Evolutionary conservation across 2,797 vertebrate genomes (phyloP), one percentile per base, ranked within the genome.

Genomic region (Platalea minor): DNA sequence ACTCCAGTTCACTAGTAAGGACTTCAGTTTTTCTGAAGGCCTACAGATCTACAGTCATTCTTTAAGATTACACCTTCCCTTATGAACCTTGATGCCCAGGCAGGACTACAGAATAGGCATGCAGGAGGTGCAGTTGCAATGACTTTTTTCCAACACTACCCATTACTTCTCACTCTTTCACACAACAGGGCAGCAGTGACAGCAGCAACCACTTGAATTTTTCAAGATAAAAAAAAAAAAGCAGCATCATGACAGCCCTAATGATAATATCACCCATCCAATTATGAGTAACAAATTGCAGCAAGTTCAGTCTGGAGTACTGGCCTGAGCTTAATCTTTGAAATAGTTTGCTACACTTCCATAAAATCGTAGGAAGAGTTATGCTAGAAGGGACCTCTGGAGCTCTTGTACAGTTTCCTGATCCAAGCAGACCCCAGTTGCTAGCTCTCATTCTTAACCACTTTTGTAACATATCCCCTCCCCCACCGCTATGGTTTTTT

Each of bases 401-500:
- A 79, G 33, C 17, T 54, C 29, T 50, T 48, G 17, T 28, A 48
- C 10, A 50, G 26, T 54, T 3, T 54, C 19, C 46, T 61, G 61
- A 59, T 63, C 41, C 41, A 88, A 90, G 45, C 26, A 88, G 60
- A 56, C 35, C 29, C 13, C 54, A 50, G n/a, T 11, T 64, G 28
- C 45, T n/a, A 26, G 7, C 45, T 84, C 10, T 37, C 0, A 1
- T 35, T 60, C 59, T 73, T 81, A 68, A 56, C 8, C 10, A 17
- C 19, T 87, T 84, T 45, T 53, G 31, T 31, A 65, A 37, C 31
- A 17, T 21, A 26, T 43, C 13, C 14, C 24, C 24, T 10, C 5
- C 20, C 11, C 5, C 33, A 43, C 3, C 0, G 0, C 21, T 73
- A 7, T 0, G 7, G 0, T 18, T 61, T 85, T 72, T 68, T 65